Conservation (phyloP, 2,888 invertebrate species). For the Lymantria monacha region DNA sequence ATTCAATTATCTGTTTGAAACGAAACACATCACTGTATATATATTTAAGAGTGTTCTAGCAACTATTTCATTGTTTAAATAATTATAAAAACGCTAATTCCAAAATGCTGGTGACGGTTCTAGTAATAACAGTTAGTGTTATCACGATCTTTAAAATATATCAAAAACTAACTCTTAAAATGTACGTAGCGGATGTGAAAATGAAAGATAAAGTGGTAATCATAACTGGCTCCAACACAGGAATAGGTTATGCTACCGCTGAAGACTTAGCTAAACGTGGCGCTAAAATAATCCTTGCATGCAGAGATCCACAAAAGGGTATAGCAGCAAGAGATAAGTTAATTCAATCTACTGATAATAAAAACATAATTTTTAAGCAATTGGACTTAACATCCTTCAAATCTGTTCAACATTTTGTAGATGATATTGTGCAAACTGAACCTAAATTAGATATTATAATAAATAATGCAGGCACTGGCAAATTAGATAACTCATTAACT, state of each 20-base stretch:
- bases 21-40: no score
- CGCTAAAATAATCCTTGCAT: slow-evolving; percentile 78
- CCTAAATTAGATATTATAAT: slow-evolving; percentile 87
- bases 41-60: not conserved
- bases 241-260: slow-evolving; percentile 57
- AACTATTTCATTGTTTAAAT: not conserved
- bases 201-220: slow-evolving; percentile 53
- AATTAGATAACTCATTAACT: slow-evolving; percentile 83
- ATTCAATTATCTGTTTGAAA: no score
- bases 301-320: slow-evolving; percentile 59
- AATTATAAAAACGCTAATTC: no score
- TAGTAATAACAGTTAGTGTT: not conserved
- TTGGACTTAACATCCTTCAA: slow-evolving; percentile 87
- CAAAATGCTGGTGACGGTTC: slow-evolving; percentile 3
- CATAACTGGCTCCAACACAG: slow-evolving; percentile 56
- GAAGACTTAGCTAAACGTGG: slow-evolving; percentile 67
- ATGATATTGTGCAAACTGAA: slow-evolving; percentile 86
- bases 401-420: slow-evolving; percentile 89
- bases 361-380: slow-evolving; percentile 84
- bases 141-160: slow-evolving; percentile 24
- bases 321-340: slow-evolving; percentile 80
- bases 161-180: slow-evolving; percentile 28
- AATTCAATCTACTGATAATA: slow-evolving; percentile 83
- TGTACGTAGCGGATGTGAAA: slow-evolving; percentile 17
- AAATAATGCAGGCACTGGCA: slow-evolving; percentile 92